These are phyloP conservation scores for Periophthalmodon schlosseri DNA, from an alignment of 2,113 vertebrate genomes.

Conservation along the genomic window DNA sequence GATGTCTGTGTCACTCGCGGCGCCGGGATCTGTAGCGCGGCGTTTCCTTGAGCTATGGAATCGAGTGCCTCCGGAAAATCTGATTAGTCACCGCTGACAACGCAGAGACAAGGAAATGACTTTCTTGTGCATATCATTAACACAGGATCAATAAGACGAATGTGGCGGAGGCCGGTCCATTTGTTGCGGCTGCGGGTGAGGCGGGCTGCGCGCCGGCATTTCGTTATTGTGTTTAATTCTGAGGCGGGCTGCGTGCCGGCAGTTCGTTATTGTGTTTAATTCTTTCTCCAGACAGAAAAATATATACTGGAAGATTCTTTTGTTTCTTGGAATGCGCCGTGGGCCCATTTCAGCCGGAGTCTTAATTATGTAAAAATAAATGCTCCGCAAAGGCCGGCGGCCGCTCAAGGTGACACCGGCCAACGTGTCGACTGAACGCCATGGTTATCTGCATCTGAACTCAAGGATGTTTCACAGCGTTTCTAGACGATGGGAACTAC, in stretches of 20 bases:
- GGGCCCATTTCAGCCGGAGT: constrained; percentile 42
- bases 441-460: constrained; percentile 66
- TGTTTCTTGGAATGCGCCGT: constrained; percentile 8
- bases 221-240: constrained; percentile 67
- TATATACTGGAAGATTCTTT: constrained; percentile 22
- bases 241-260: constrained; percentile 47
- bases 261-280: constrained; percentile 66
- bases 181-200: constrained; percentile 75
- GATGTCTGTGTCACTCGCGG: constrained; percentile 70
- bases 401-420: constrained; percentile 62
- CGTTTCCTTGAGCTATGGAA: constrained; percentile 81
- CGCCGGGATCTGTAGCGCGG: constrained; percentile 76
- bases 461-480: constrained; percentile 17
- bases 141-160: constrained; percentile 86
- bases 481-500: constrained; percentile 8
- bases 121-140: constrained; percentile 89
- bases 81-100: constrained; percentile 87
- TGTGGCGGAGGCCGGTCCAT: constrained; percentile 74
- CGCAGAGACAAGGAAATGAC: constrained; percentile 83
- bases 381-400: constrained; percentile 46
- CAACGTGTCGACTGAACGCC: constrained; percentile 55
- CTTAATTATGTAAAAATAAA: constrained; percentile 70
- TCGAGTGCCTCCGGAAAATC: constrained; percentile 73
- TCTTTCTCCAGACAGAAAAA: constrained; percentile 57
- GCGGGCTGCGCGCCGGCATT: constrained; percentile 46